A percentile compares a stretch with the other conserved stretches of the same genome.
phyloP scores from a whole-genome alignment of 2,113 vertebrate species.

The Collichthys lucidus region DNA sequence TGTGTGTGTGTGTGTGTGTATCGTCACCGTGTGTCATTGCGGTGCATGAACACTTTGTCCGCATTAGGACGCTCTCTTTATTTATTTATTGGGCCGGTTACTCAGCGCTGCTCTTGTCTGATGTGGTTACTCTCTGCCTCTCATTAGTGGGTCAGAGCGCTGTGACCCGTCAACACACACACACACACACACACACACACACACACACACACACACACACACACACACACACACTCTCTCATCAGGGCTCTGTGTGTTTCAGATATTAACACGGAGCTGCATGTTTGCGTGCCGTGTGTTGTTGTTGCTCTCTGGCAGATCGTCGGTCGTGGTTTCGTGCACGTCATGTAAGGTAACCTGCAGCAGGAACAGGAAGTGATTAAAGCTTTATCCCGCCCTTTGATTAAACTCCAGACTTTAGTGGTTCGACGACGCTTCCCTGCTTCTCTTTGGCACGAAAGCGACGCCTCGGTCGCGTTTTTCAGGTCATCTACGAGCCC shows the following conservation, averaged over 20 bases:
- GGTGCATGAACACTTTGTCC: constrained; percentile 39
- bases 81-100: constrained; percentile 64
- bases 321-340: constrained; percentile 14
- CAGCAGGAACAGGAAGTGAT: constrained; percentile 15
- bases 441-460: not conserved
- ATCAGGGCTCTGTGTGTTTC: constrained; percentile 4
- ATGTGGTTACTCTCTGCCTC: constrained; percentile 58
- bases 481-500: too few relatives aligned
- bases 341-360: constrained; percentile 19
- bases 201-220: constrained; percentile 3
- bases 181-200: too few relatives aligned
- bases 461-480: too few relatives aligned
- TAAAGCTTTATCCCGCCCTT: not conserved
- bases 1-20: not conserved
- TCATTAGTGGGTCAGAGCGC: constrained; percentile 63
- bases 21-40: constrained; percentile 40
- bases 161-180: constrained; percentile 55
- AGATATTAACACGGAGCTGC: constrained; percentile 24
- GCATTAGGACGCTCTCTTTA: constrained; percentile 46
- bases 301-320: not conserved
- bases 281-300: constrained; percentile 23
- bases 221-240: constrained; percentile 32
- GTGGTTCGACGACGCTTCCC: not conserved
- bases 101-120: constrained; percentile 63
- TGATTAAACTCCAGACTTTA: not conserved